Evolutionary conservation across 2,888 invertebrate species (phyloP).

Genomic region (Rambutsinella grinnellia): DNA sequence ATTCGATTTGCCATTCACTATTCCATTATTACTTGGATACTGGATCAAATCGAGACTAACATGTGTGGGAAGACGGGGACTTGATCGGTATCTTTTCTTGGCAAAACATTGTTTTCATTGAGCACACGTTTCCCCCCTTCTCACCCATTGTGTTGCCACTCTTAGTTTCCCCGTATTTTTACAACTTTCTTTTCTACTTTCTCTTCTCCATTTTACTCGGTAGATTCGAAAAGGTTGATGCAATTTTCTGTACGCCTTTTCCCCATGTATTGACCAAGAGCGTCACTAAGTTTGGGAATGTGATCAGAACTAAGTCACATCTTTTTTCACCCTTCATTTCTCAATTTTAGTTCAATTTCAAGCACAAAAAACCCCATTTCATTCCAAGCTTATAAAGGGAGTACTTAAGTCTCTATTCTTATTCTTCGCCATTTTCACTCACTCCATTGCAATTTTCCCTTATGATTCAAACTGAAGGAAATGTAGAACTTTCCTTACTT

Average conservation of each 20-base stretch:
- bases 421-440: too few relatives aligned
- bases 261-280: not conserved
- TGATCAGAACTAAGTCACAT: constrained; percentile 22
- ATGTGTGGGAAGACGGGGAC: too few relatives aligned
- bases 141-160: too few relatives aligned
- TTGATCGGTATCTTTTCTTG: too few relatives aligned
- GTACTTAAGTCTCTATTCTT: too few relatives aligned
- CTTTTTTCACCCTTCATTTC: constrained; percentile 37
- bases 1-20: constrained; percentile 20
- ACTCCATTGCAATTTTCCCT: too few relatives aligned
- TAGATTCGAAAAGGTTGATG: not conserved
- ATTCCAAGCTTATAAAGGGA: too few relatives aligned
- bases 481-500: constrained; percentile 1
- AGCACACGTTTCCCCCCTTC: too few relatives aligned
- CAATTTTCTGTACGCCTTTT: not conserved
- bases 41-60: too few relatives aligned
- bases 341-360: constrained; percentile 41
- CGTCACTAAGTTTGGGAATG: not conserved
- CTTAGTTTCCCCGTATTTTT: not conserved
- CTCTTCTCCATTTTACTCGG: not conserved
- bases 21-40: constrained; percentile 8
- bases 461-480: too few relatives aligned
- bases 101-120: too few relatives aligned
- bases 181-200: not conserved
- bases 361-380: constrained; percentile 43